Evolutionary conservation across 1,140 invertebrate species (phyloP), one percentile per base, ranked within the genome.

Genomic region (Cyrtorhinus lividipennis): DNA sequence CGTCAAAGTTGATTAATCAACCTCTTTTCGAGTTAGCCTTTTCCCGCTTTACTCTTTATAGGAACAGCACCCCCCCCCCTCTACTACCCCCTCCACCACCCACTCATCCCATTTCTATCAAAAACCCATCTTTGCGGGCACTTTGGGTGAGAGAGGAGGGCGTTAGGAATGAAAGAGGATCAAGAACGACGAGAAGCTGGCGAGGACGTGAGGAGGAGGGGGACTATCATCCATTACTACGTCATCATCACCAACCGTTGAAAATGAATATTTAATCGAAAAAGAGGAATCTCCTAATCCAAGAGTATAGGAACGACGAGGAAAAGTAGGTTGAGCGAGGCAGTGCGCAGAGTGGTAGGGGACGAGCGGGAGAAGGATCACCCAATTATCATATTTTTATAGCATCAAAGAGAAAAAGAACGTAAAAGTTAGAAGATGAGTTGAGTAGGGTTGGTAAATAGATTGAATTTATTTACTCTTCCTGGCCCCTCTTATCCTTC

Each of bases 301-400:
- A 53, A 53, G 20, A 20, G 48, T 12, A 53, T 53, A 53, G 12
- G 48, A n/a, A 22, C 12, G 48, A 13, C 10, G 48, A 53, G n/a
- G n/a, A n/a, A n/a, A 53, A 53, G 48, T 53, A 53, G 30, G 30
- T 38, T 38, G 5, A 8, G 5, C 5, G 30, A 38, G 30, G 5
- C 30, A 38, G 15, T 56, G 30, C 5, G 30, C 30, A 5, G 5
- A 38, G 30, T 15, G 5, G 30, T 38, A 15, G 48, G 48, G 48
- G 8, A 57, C 15, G 18, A 24, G 24, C 13, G 56, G n/a, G 58
- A 23, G 26, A 26, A 23, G 58, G 13, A 59, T 65, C 59, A 66
- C 56, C 56, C 59, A 66, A 68, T 67, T 68, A 68, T 68, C 67
- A 68, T 68, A 68, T 68, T 68, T 67, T 68, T 68, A 62, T 66